Percentiles rank a stretch among this genome's conserved stretches.
phyloP scores from a whole-genome alignment of 2,113 vertebrate genomes.

The Barbus barbus region DNA sequence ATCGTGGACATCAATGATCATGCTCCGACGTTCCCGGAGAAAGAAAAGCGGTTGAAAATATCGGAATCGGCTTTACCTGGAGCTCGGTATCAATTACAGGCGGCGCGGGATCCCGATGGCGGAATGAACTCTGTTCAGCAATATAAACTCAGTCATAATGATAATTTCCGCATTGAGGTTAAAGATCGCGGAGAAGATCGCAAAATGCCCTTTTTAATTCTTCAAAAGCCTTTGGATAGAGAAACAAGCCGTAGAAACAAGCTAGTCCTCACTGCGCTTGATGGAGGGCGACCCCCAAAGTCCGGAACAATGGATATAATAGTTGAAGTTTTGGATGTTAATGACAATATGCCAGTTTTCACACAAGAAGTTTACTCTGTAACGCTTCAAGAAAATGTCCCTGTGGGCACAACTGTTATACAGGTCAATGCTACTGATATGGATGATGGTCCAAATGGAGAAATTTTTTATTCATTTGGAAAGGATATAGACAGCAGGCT shows the following conservation, averaged over 20 bases:
- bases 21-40: slow-evolving; percentile 58
- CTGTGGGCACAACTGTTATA: slow-evolving; percentile 54
- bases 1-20: slow-evolving; percentile 73
- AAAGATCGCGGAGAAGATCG: slow-evolving; percentile 59
- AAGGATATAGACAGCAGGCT: slow-evolving; percentile 52
- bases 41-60: slow-evolving; percentile 61
- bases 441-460: slow-evolving; percentile 69
- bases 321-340: slow-evolving; percentile 60
- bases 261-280: slow-evolving; percentile 49
- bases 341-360: slow-evolving; percentile 64
- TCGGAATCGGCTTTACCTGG: slow-evolving; percentile 60
- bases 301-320: slow-evolving; percentile 54
- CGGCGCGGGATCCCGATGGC: slow-evolving; percentile 59
- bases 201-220: slow-evolving; percentile 63
- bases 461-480: slow-evolving; percentile 67
- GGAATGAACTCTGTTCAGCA: slow-evolving; percentile 61
- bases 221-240: slow-evolving; percentile 64
- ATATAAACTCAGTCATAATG: slow-evolving; percentile 65
- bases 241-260: slow-evolving; percentile 57
- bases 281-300: slow-evolving; percentile 58
- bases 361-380: slow-evolving; percentile 57
- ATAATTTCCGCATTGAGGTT: slow-evolving; percentile 67
- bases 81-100: slow-evolving; percentile 60
- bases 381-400: slow-evolving; percentile 46
- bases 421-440: slow-evolving; percentile 69